phyloP scores from a whole-genome alignment of 2,797 vertebrate species.

The Nyctibius grandis region DNA sequence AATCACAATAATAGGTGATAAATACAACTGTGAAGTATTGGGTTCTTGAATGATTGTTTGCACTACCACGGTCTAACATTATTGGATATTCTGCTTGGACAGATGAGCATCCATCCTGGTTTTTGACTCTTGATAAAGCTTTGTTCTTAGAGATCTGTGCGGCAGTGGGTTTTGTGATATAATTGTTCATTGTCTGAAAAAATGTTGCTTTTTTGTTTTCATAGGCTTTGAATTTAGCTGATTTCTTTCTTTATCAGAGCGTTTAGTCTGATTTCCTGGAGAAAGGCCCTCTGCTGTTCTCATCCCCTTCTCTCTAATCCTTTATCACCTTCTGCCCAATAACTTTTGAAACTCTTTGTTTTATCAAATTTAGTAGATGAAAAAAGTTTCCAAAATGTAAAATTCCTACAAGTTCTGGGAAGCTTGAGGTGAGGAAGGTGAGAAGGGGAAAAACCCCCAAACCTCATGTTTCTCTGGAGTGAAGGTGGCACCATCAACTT shows the following conservation, averaged over 20 bases:
- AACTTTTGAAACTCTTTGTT: background rate
- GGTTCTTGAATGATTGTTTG: background rate
- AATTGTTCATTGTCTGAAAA: background rate
- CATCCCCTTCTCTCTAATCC: background rate
- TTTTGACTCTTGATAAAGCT: background rate
- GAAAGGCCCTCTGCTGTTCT: background rate
- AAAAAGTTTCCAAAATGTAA: background rate
- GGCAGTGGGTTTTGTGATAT: background rate
- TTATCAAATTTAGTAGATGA: background rate
- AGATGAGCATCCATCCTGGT: background rate
- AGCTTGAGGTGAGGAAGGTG: background rate
- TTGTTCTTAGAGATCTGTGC: background rate
- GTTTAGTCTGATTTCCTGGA: background rate
- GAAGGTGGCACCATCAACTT: background rate
- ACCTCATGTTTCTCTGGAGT: background rate
- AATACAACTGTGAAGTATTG: background rate
- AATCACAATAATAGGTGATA: background rate
- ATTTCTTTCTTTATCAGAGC: background rate
- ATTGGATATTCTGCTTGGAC: background rate
- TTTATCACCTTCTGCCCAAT: background rate
- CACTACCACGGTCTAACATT: background rate
- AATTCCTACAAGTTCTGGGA: background rate
- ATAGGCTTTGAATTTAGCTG: background rate
- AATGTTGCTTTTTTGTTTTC: background rate
- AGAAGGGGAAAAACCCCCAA: rapidly evolving